A percentile compares a stretch with the other conserved stretches of the same genome.
Evolutionary conservation across 2,888 invertebrate species (phyloP).

Genomic region (Drosophila nr. medialis): DNA sequence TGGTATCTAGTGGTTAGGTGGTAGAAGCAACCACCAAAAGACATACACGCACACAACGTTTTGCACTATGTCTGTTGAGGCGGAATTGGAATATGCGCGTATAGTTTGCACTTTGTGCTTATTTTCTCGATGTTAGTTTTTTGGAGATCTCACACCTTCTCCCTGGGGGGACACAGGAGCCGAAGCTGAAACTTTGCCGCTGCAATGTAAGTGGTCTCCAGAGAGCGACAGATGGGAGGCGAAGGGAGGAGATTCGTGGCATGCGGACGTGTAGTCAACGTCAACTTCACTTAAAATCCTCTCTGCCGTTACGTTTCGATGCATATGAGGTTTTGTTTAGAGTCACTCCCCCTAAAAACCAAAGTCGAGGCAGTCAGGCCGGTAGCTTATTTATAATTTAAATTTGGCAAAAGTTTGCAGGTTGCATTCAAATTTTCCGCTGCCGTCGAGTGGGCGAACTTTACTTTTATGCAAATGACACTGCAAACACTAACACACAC

Average conservation of each 20-base stretch:
- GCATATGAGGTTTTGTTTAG: conserved; percentile 81
- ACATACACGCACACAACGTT: conserved; percentile 74
- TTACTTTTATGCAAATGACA: conserved; percentile 79
- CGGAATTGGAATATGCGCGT: conserved; percentile 74
- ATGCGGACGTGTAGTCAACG: conserved; percentile 79
- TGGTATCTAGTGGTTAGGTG: conserved; percentile 32
- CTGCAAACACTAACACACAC: conserved; percentile 47
- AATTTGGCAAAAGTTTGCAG: conserved; percentile 78
- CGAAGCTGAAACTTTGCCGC: conserved; percentile 66
- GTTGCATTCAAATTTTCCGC: conserved; percentile 73
- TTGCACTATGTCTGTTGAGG: conserved; percentile 79
- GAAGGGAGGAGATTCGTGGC: conserved; percentile 38
- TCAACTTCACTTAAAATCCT: conserved; percentile 81
- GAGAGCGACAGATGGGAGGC: conserved; percentile 14
- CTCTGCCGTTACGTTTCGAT: conserved; percentile 80
- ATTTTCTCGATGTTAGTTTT: conserved; percentile 69
- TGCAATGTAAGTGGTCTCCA: conserved; percentile 75
- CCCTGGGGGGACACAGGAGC: conserved; percentile 11
- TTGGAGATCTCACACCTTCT: conserved; percentile 38
- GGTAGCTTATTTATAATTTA: conserved; percentile 78
- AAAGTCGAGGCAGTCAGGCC: conserved; percentile 39
- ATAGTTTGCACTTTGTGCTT: conserved; percentile 70
- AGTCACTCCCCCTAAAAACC: conserved; percentile 28
- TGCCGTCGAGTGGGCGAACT: conserved; percentile 78
- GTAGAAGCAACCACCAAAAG: conserved; percentile 61